Percentiles rank a stretch among this genome's conserved stretches.
Conservation (phyloP, 2,113 vertebrate genomes). For the Gobius niger region DNA sequence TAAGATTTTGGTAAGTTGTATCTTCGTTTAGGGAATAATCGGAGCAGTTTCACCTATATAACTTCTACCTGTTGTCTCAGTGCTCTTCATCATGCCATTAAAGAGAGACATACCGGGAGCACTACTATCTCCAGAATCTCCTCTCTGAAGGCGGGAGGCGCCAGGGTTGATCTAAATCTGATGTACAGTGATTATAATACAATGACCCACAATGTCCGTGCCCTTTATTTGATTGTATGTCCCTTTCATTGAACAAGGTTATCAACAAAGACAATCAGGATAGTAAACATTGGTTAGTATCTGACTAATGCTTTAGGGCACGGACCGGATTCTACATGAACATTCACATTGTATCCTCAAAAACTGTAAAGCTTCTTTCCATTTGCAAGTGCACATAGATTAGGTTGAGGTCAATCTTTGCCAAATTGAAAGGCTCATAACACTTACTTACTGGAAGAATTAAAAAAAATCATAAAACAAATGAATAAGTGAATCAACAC, state of each 20-base stretch:
- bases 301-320: not conserved
- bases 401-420: no score
- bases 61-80: conserved; percentile 9
- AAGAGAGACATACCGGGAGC: conserved; percentile 41
- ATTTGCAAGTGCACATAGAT: no score
- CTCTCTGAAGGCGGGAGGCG: conserved; percentile 18
- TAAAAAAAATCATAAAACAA: no score
- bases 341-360: not conserved
- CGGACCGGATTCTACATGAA: not conserved
- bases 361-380: not conserved
- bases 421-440: no score
- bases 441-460: no score
- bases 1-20: no score
- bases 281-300: conserved; percentile 2
- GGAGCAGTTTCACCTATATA: no score
- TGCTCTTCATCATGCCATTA: conserved; percentile 5
- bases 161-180: conserved; percentile 62
- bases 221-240: conserved; percentile 9
- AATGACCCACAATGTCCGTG: conserved; percentile 41
- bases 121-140: conserved; percentile 34
- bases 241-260: conserved; percentile 51
- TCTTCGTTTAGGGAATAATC: no score
- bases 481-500: no score
- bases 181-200: conserved; percentile 53
- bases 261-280: conserved; percentile 59